Evolutionary conservation across 1,140 invertebrate species (phyloP), one percentile per base, ranked within the genome.

Genomic region (Oryctes rhinoceros): DNA sequence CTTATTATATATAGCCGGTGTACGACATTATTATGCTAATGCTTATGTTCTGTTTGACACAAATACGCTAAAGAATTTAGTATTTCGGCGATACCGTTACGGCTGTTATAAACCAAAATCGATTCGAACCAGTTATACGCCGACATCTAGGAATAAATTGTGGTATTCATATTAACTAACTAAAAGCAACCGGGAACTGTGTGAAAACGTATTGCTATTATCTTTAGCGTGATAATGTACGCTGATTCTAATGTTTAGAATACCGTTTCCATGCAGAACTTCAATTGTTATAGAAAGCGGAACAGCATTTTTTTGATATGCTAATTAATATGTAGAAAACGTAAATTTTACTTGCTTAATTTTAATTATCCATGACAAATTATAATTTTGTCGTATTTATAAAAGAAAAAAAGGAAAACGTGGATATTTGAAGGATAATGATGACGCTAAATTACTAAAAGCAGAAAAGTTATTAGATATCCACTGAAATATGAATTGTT

Each of bases 41-140:
- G 65, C 24, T 24, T 37, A 71, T 71, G 65, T 71, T 24, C 24
- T 30, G 11, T 71, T 71, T 71, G 65, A 71, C 65, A 71, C 20
- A 37, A 71, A 71, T 71, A 71, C 65, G 65, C 24, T 71, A 24
- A 71, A 71, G 65, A 71, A 71, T 71, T 71, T 71, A 71, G 24
- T 71, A 35, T 71, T 71, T 71, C 65, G 24, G 35, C 9, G 65
- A 24, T 71, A 71, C 35, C 20, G 65, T 71, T 71, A 71, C 7
- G 24, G 9, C 35, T 2, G 65, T 35, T 71, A 71, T 71, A 71
- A 71, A 35, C 35, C 35, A 30, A 71, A 71, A 35, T 71, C 65
- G 65, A 30, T 20, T 53, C 53, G 53, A 59, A 59, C 3, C 53
- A 18, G 53, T 59, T 59, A 59, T 18, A 18, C 15, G 53, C 18